Conservation (phyloP, 1,140 invertebrate genomes). For the Stegodyphus mimosarum region DNA sequence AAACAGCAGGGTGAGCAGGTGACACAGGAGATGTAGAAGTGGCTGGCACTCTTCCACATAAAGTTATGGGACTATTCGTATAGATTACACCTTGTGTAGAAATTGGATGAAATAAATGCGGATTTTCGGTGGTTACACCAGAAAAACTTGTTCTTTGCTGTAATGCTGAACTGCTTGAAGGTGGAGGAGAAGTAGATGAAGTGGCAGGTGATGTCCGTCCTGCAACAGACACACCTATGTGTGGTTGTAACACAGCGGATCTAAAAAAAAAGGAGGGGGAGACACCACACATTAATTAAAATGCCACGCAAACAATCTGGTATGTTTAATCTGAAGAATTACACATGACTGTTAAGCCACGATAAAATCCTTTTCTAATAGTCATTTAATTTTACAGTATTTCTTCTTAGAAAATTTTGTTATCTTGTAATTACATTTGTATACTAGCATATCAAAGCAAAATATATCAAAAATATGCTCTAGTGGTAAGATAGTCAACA, state of each 20-base stretch:
- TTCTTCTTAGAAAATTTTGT: no score
- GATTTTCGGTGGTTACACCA: slow-evolving; percentile 34
- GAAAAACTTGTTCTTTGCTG: slow-evolving; percentile 37
- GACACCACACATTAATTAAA: no score
- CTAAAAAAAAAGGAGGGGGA: neutral
- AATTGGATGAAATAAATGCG: slow-evolving; percentile 47
- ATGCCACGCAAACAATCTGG: no score
- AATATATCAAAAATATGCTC: no score
- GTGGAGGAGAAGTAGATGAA: slow-evolving; percentile 36
- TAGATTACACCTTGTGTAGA: slow-evolving; percentile 52
- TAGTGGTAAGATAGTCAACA: no score
- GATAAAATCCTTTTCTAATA: no score
- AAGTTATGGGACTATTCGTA: slow-evolving; percentile 46
- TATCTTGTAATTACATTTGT: no score
- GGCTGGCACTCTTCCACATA: slow-evolving; percentile 41
- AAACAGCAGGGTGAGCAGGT: slow-evolving; percentile 47
- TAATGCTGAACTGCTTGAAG: neutral
- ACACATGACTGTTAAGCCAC: no score
- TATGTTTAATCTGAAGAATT: no score
- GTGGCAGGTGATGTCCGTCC: slow-evolving; percentile 30
- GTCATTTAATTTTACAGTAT: no score
- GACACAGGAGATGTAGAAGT: slow-evolving; percentile 52
- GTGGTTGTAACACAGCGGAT: slow-evolving; percentile 49
- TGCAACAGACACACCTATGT: slow-evolving; percentile 47
- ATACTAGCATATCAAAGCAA: no score